These are phyloP conservation scores for Gnathonemus echidnorhynchus DNA, from an alignment of 2,113 vertebrate genomes.

Conservation along the genomic window DNA sequence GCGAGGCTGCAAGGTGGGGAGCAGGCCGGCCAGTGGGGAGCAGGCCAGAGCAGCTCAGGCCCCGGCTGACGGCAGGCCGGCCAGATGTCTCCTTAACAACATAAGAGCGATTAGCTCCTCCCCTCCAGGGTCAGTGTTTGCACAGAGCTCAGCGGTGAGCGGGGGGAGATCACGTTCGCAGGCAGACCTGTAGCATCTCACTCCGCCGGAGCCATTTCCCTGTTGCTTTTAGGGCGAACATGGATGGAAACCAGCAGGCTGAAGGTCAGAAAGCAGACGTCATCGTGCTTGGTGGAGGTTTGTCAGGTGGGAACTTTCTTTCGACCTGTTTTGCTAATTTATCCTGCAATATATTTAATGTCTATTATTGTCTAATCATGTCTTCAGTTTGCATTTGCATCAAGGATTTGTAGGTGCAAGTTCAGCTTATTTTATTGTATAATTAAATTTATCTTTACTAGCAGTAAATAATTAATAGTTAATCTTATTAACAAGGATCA, in stretches of 20 bases:
- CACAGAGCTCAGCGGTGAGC: background rate
- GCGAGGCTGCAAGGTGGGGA: background rate
- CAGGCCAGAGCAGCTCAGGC: background rate
- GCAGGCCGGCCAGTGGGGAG: background rate
- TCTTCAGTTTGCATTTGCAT: background rate
- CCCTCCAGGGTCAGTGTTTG: background rate
- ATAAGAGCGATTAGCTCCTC: conserved; percentile 11
- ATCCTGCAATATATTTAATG: background rate
- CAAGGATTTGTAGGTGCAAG: background rate
- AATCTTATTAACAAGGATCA: background rate
- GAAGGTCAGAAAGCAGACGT: conserved; percentile 10
- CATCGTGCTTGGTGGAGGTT: conserved; percentile 10
- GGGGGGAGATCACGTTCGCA: background rate
- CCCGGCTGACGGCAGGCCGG: too few relatives aligned
- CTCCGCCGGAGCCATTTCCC: background rate
- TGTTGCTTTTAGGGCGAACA: background rate
- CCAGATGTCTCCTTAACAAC: conserved; percentile 4
- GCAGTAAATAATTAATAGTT: background rate
- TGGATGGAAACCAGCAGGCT: conserved; percentile 15
- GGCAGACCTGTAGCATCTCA: conserved; percentile 3
- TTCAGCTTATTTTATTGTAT: background rate
- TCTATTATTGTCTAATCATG: background rate
- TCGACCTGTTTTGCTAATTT: background rate
- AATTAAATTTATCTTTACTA: background rate
- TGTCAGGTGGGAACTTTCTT: conserved; percentile 19